Evolutionary conservation across 2,797 vertebrate species (phyloP), one percentile per base, ranked within the genome.

Genomic region (Platyrinchus mystaceus): DNA sequence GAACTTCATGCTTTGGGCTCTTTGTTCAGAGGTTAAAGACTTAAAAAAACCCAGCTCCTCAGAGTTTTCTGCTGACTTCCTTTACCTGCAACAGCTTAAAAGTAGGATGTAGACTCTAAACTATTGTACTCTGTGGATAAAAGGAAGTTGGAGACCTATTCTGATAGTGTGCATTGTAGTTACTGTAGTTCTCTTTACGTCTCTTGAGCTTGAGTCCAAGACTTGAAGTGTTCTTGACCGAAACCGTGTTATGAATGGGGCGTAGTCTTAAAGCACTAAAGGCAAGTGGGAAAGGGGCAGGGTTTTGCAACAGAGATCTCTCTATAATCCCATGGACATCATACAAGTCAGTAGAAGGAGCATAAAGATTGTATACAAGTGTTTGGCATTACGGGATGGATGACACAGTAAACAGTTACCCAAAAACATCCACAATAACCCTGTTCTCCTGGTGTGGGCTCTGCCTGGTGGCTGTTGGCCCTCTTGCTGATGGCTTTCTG

Each of bases 281-380:
- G 50, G 26, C 47, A 64, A n/a, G 19, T 52, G 53, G 17, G 28
- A 64, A n/a, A 69, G 30, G 30, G 17, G 8, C 10, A 7, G 34
- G 3, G 20, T 7, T 70, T 76, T 73, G 47, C 15, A 50, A 14
- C 2, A 71, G 36, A 44, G 9, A 7, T 30, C 10, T 53, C 32
- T 47, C 27, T 79, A 5, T 58, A n/a, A 12, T 41, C 28, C 26
- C 5, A 2, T 0, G 1, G 63, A 1, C 7, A 2, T 64, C 41
- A 23, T 21, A 8, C 28, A 34, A 21, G 27, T 18, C 73, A 46
- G 27, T 12, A 59, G 71, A 86, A 56, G 37, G 9, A 71, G 56
- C 10, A 1, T 5, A 41, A 60, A 21, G 18, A 11, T 58, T 49
- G 17, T 13, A 15, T 6, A 7, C 13, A 28, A 7, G 59, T 19